These are phyloP conservation scores for Psephotus haematonotus DNA, from an alignment of 2,113 vertebrate genomes.

Conservation along the genomic window DNA sequence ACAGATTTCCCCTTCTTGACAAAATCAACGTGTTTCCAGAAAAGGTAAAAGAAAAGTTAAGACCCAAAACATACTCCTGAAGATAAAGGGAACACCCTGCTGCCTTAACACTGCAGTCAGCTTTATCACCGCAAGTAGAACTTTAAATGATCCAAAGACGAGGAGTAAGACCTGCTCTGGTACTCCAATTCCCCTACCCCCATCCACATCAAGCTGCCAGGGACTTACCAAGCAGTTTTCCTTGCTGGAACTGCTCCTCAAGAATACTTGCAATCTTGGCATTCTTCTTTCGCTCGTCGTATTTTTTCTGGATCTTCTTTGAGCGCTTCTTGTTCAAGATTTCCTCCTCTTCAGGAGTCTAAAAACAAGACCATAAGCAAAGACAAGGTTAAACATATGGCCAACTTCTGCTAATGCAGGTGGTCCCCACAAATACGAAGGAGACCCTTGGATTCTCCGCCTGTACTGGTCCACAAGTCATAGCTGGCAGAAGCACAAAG, in stretches of 20 bases:
- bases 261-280: constrained; percentile 92
- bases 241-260: constrained; percentile 97
- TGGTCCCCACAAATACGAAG: neutral
- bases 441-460: neutral
- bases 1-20: neutral
- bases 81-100: neutral
- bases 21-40: neutral
- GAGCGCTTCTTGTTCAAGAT: constrained; percentile 97
- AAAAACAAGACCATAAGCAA: neutral
- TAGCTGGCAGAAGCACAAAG: neutral
- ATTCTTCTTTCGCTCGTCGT: constrained; percentile 90
- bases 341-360: constrained; percentile 98
- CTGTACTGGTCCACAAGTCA: neutral
- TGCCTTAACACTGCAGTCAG: neutral
- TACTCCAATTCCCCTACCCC: neutral
- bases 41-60: neutral
- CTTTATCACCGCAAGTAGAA: neutral
- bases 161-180: neutral
- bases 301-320: constrained; percentile 98
- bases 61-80: neutral
- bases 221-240: constrained; percentile 93
- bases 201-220: neutral
- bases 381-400: neutral
- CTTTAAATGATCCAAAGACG: neutral
- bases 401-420: neutral